A percentile compares a stretch with the other conserved stretches of the same genome.
Evolutionary conservation across 2,888 invertebrate genomes (phyloP).

Genomic region (Ichneumon xanthorius): DNA sequence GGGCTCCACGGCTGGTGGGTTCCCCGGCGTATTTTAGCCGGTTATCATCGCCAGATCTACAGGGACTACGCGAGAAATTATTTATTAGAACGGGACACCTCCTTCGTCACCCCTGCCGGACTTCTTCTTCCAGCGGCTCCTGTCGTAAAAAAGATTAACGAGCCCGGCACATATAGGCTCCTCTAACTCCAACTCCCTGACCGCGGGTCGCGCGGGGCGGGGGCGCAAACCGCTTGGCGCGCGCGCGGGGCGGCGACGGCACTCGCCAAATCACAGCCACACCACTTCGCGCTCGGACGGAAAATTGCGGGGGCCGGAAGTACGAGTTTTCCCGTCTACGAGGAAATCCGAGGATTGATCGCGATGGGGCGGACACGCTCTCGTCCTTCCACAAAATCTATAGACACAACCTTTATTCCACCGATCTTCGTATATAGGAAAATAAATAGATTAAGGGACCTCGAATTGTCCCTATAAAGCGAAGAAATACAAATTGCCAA

Average conservation of each 20-base stretch:
- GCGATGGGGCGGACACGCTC: constrained; percentile 41
- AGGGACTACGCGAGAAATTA: constrained; percentile 84
- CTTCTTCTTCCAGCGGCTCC: constrained; percentile 72
- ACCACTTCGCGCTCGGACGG: constrained; percentile 49
- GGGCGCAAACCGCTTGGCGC: constrained; percentile 44
- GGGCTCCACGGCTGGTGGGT: constrained; percentile 65
- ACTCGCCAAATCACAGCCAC: constrained; percentile 66
- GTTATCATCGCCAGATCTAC: constrained; percentile 85
- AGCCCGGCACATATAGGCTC: constrained; percentile 66
- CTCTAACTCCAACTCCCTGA: constrained; percentile 49
- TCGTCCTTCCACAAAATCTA: constrained; percentile 37
- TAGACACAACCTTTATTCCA: neutral
- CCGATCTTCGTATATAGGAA: constrained; percentile 25
- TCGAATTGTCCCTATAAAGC: neutral
- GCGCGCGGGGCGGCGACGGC: constrained; percentile 39
- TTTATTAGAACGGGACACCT: constrained; percentile 84
- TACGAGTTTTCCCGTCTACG: constrained; percentile 66
- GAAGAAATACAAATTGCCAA: constrained; percentile 10
- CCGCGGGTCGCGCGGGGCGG: constrained; percentile 44
- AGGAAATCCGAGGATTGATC: constrained; percentile 67
- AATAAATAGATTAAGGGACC: neutral
- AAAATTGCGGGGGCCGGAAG: constrained; percentile 69
- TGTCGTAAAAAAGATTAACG: constrained; percentile 84
- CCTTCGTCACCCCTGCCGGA: constrained; percentile 79
- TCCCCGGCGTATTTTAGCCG: constrained; percentile 82